Evolutionary conservation across 2,888 invertebrate genomes (phyloP).

Genomic region (Bellardia pandia): DNA sequence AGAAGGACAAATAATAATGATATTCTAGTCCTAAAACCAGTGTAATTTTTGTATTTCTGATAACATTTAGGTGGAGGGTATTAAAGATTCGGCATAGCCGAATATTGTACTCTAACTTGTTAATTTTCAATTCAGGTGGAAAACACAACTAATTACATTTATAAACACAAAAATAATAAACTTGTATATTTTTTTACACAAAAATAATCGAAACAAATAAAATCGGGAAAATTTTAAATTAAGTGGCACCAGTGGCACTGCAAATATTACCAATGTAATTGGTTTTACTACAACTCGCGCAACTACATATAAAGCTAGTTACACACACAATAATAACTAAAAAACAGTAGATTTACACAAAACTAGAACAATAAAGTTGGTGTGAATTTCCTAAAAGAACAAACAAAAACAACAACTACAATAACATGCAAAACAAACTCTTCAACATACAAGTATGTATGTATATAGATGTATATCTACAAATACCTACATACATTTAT

Average conservation of each 20-base stretch:
- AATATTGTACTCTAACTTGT: too few relatives aligned
- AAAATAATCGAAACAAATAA: background rate
- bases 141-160: too few relatives aligned
- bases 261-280: conserved; percentile 17
- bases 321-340: background rate
- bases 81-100: too few relatives aligned
- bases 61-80: too few relatives aligned
- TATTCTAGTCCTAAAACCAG: too few relatives aligned
- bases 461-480: too few relatives aligned
- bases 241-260: conserved; percentile 53
- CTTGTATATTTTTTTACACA: background rate
- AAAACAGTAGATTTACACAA: background rate
- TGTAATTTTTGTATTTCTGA: too few relatives aligned
- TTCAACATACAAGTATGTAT: too few relatives aligned
- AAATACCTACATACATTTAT: background rate
- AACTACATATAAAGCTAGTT: too few relatives aligned
- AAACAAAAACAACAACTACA: conserved; percentile 5
- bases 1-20: too few relatives aligned
- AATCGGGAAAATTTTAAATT: background rate
- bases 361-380: conserved; percentile 46
- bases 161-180: too few relatives aligned
- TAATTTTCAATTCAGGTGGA: too few relatives aligned
- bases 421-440: conserved; percentile 15
- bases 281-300: background rate
- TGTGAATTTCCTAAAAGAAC: conserved; percentile 46